These are phyloP conservation scores for Heliconius cydno DNA, from an alignment of 2,888 invertebrate genomes.

Conservation along the genomic window DNA sequence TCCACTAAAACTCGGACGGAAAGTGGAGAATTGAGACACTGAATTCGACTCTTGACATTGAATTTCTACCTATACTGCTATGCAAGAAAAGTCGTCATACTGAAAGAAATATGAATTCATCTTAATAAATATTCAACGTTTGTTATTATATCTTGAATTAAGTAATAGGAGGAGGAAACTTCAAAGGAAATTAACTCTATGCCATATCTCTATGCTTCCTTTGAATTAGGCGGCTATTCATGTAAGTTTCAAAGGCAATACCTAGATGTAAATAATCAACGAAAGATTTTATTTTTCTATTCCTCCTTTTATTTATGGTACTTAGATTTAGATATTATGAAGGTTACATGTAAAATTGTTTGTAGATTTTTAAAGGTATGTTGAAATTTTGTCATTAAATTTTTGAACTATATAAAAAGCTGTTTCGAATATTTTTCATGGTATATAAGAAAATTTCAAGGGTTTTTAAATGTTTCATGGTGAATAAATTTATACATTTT, in stretches of 20 bases:
- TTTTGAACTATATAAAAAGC: too few species aligned
- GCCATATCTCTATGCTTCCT: neutral
- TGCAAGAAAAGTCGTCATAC: neutral
- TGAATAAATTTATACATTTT: too few species aligned
- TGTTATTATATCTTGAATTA: neutral
- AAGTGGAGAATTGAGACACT: too few species aligned
- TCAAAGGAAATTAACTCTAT: neutral
- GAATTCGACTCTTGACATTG: neutral
- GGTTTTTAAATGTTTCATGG: too few species aligned
- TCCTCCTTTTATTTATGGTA: neutral
- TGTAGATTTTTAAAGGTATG: neutral
- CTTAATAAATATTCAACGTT: neutral
- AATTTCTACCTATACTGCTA: neutral
- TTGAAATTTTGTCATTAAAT: neutral
- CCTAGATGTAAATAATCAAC: neutral
- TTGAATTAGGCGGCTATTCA: slow-evolving; percentile 20
- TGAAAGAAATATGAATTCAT: neutral
- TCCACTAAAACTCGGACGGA: too few species aligned
- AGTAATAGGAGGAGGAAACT: neutral
- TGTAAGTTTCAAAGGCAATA: neutral
- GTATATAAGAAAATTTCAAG: too few species aligned
- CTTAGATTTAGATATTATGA: neutral
- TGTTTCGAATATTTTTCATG: too few species aligned
- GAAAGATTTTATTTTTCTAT: neutral
- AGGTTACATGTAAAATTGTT: neutral